Evolutionary conservation across 2,113 vertebrate species (phyloP).

Genomic region (Alligator sinensis): DNA sequence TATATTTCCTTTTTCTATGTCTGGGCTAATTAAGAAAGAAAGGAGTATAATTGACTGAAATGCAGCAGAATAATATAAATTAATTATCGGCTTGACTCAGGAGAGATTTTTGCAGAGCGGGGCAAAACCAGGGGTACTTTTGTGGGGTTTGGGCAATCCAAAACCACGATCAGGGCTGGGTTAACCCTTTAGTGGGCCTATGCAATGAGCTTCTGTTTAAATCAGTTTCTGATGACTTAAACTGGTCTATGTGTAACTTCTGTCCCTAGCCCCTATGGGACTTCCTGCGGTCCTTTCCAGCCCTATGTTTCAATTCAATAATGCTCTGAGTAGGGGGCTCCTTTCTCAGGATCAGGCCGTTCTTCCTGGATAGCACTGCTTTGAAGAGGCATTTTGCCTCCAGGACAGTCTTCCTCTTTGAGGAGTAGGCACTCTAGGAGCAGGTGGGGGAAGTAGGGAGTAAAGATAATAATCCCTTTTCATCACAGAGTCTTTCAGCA

Average conservation of each 20-base stretch:
- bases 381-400: too few relatives aligned
- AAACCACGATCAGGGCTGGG: background rate
- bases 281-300: too few relatives aligned
- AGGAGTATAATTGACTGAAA: slow-evolving; percentile 22
- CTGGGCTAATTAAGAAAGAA: slow-evolving; percentile 36
- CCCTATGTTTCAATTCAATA: too few relatives aligned
- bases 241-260: too few relatives aligned
- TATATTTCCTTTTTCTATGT: background rate
- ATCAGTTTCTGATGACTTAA: too few relatives aligned
- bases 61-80: slow-evolving; percentile 34
- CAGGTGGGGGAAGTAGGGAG: background rate
- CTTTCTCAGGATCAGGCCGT: too few relatives aligned
- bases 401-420: too few relatives aligned
- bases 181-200: too few relatives aligned
- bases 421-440: background rate
- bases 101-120: background rate
- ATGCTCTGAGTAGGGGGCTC: too few relatives aligned
- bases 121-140: background rate
- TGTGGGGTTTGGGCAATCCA: background rate
- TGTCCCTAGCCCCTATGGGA: too few relatives aligned
- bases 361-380: too few relatives aligned
- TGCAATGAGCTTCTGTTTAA: too few relatives aligned
- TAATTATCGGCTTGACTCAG: slow-evolving; percentile 16
- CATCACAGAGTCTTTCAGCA: background rate
- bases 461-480: background rate